Evolutionary conservation across 2,113 vertebrate species (phyloP), one percentile per base, ranked within the genome.

Genomic region (Centropus bengalensis): DNA sequence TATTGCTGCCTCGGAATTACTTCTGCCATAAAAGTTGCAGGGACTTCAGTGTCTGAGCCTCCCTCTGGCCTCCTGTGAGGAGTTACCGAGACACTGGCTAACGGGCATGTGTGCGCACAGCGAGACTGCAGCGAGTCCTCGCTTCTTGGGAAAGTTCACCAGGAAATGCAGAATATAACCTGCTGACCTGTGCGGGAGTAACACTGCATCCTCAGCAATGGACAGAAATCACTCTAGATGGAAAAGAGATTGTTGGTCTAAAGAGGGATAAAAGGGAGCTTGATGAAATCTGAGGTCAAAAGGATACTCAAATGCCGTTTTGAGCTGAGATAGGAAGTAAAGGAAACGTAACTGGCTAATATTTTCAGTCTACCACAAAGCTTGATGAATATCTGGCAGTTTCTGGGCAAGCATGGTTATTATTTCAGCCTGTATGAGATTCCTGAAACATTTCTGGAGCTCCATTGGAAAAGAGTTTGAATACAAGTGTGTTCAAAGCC

Each of bases 191-290:
- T 19, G 11, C 70, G 26, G 40, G 45, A 62, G 17, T 64, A 55
- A 45, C 17, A 38, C 23, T 56, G 22, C 18, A 51, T 70, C 51
- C 52, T 66, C 40, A 70, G 6, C 18, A 63, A 3, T 44, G 58
- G 49, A 33, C 0, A 0, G 56, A 51, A 64, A 45, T 47, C 44
- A 32, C 20, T 3, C 0, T 32, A 44, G 14, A n/a, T 33, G 45
- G 24, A 9, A 14, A 45, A 42, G 24, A 68, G 47, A 12, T n/a
- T 67, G 47, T 52, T 64, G 26, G 10, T 54, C 16, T 21, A 36
- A 56, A 63, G 21, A 14, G 2, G 6, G 7, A 9, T 58, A 18
- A 67, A 66, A 44, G 27, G 23, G 15, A 36, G 23, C 11, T 11
- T 42, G 10, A 36, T 47, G 49, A 68, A 47, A 52, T 42, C 15